A percentile compares a stretch with the other conserved stretches of the same genome.
Evolutionary conservation across 1,140 invertebrate species (phyloP).

Genomic region (Apolygus lucorum): DNA sequence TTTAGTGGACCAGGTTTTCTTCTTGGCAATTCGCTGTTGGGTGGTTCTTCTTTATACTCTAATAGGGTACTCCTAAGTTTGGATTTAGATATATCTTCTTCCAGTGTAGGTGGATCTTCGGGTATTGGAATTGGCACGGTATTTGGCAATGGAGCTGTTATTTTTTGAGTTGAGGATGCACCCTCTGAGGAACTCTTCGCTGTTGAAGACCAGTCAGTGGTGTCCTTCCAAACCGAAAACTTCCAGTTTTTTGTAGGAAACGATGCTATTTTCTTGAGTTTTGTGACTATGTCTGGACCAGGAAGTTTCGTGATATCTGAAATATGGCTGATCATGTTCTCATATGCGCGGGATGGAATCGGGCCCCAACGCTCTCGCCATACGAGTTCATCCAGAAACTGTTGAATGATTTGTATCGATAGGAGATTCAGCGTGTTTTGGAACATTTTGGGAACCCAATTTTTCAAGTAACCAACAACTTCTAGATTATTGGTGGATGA

Average conservation of each 20-base stretch:
- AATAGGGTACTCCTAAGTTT: no score
- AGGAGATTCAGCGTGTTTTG: constrained; percentile 76
- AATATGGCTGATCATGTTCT: background rate
- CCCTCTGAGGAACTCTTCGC: no score
- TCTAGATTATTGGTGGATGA: constrained; percentile 47
- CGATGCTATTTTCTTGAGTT: background rate
- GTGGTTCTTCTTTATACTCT: no score
- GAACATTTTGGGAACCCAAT: constrained; percentile 73
- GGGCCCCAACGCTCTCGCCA: constrained; percentile 68
- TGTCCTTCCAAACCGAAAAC: background rate
- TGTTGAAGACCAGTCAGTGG: no score
- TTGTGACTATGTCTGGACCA: background rate
- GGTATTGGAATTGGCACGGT: no score
- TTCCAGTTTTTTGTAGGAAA: background rate
- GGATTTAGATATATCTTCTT: no score
- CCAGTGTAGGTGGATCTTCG: no score
- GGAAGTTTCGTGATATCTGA: background rate
- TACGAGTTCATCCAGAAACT: constrained; percentile 79
- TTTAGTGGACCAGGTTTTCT: no score
- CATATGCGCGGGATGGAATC: constrained; percentile 58
- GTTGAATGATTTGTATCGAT: constrained; percentile 74
- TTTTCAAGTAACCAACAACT: constrained; percentile 77
- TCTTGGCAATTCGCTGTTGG: no score
- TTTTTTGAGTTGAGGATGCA: no score
- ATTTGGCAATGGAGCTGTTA: no score